These are phyloP conservation scores for Ichneumon xanthorius DNA, from an alignment of 2,888 invertebrate species.

Conservation along the genomic window DNA sequence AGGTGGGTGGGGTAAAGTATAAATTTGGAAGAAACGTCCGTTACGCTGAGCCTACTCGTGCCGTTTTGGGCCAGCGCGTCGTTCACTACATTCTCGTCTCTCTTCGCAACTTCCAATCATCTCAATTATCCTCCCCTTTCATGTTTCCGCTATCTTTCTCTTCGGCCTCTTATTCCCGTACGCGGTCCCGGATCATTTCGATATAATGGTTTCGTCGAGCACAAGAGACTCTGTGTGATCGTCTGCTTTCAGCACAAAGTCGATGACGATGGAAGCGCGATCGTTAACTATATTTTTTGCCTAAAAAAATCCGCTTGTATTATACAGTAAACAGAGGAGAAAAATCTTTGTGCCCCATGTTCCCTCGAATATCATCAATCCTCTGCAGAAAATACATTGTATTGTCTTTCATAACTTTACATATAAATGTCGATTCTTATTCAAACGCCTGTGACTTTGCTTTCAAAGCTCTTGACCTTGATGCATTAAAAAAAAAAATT, in stretches of 20 bases:
- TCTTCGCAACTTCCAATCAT: constrained; percentile 65
- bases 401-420: not conserved
- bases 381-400: not conserved
- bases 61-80: constrained; percentile 47
- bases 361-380: not conserved
- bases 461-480: constrained; percentile 46
- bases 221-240: not conserved
- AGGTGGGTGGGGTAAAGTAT: constrained; percentile 17
- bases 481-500: constrained; percentile 17
- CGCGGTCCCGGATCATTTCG: constrained; percentile 55
- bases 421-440: not conserved
- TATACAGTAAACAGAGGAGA: not conserved
- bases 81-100: constrained; percentile 30
- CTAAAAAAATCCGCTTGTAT: not conserved
- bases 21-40: constrained; percentile 60
- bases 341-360: no score
- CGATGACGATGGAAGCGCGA: constrained; percentile 11
- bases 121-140: constrained; percentile 71
- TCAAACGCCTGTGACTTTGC: constrained; percentile 20
- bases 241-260: constrained; percentile 47
- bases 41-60: constrained; percentile 52
- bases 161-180: constrained; percentile 6
- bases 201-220: constrained; percentile 57
- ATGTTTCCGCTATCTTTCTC: constrained; percentile 64
- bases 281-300: not conserved